These are phyloP conservation scores for Dinomys branickii DNA, from an alignment of 2,113 vertebrate species.

Conservation along the genomic window DNA sequence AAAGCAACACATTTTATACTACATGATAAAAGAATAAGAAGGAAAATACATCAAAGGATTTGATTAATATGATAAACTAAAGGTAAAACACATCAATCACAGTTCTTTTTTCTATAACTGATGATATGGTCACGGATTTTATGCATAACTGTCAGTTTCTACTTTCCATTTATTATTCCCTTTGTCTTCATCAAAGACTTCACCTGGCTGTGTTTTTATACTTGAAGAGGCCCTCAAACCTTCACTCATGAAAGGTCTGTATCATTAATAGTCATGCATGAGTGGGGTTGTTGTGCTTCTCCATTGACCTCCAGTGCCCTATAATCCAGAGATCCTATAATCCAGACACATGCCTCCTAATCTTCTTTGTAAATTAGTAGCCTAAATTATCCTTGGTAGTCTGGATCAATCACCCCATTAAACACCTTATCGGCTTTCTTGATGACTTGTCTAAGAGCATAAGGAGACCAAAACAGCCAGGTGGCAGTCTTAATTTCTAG, in stretches of 20 bases:
- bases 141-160: not conserved
- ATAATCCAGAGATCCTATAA: not conserved
- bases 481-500: not conserved
- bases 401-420: no score
- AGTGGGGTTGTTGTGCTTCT: not conserved
- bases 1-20: not conserved
- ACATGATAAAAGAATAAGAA: not conserved
- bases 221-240: not conserved
- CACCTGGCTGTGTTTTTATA: not conserved
- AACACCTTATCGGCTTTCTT: not conserved
- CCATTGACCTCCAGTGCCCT: not conserved
- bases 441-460: not conserved
- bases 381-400: no score
- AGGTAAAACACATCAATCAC: not conserved
- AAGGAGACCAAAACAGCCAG: not conserved
- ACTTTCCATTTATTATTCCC: not conserved
- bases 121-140: not conserved
- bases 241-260: not conserved
- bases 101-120: not conserved
- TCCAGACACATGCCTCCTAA: not conserved
- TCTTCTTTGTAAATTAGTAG: not conserved
- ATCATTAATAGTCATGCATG: not conserved
- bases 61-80: not conserved
- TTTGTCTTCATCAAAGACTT: not conserved
- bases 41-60: not conserved